A percentile compares a stretch with the other conserved stretches of the same genome.
Conservation (phyloP, 30 jellyfish, hydroid and myxozoan species). For the Mastigias papua region DNA sequence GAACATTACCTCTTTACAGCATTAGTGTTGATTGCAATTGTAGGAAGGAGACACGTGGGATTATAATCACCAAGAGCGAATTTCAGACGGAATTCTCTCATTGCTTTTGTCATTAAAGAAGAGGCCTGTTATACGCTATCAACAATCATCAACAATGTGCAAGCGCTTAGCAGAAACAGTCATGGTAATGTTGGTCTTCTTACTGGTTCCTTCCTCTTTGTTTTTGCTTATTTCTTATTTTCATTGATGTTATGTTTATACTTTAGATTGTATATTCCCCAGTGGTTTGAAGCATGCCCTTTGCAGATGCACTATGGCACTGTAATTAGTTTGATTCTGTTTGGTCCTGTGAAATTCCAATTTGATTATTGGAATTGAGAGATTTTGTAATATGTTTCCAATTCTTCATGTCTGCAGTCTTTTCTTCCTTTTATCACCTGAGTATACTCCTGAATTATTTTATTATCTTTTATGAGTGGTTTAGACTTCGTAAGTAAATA, state of each 20-base stretch:
- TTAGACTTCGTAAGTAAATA: no score
- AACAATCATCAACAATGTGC: slow-evolving; percentile 96
- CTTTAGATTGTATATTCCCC: not conserved
- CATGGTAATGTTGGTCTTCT: slow-evolving; percentile 60
- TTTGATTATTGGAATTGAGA: no score
- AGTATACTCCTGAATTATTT: no score
- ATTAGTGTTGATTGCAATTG: no score
- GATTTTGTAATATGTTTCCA: no score
- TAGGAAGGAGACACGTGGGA: slow-evolving; percentile 93
- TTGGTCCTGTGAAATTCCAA: no score
- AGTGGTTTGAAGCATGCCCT: not conserved
- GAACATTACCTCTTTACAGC: no score
- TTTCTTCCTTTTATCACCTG: no score
- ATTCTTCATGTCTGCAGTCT: no score
- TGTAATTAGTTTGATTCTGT: no score
- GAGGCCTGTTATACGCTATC: slow-evolving; percentile 92
- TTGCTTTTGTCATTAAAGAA: slow-evolving; percentile 84
- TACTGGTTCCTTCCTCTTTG: not conserved
- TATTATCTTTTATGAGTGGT: no score
- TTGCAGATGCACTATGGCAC: not conserved
- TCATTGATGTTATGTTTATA: not conserved
- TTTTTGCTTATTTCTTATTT: not conserved
- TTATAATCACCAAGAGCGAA: slow-evolving; percentile 89
- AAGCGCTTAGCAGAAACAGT: slow-evolving; percentile 92
- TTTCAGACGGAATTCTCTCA: slow-evolving; percentile 89